phyloP scores from a whole-genome alignment of 2,888 invertebrate species.

The Heliconius hortense region DNA sequence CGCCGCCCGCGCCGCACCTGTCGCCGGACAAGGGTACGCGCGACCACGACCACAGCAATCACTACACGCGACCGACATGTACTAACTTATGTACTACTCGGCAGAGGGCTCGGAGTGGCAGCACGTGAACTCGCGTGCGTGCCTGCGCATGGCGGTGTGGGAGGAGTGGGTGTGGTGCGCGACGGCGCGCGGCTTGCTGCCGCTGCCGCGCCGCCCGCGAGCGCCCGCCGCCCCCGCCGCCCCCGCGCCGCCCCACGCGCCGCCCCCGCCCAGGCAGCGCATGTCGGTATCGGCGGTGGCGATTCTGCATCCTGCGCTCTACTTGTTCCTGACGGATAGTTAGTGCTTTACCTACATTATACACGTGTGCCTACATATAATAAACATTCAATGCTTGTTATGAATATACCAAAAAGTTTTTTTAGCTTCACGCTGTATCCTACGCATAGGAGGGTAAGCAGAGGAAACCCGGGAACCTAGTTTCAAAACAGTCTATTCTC shows the following conservation, averaged over 20 bases:
- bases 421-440: too few relatives aligned
- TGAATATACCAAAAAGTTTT: too few relatives aligned
- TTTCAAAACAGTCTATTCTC: too few relatives aligned
- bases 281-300: constrained; percentile 50
- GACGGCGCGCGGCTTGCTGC: constrained; percentile 57
- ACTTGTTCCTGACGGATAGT: constrained; percentile 45
- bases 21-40: not conserved
- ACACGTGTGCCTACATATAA: not conserved
- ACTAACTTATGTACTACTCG: not conserved
- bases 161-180: constrained; percentile 71
- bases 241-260: constrained; percentile 51
- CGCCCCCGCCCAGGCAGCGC: constrained; percentile 40
- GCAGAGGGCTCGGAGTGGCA: constrained; percentile 36
- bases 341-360: constrained; percentile 12
- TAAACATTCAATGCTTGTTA: not conserved
- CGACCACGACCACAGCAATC: not conserved
- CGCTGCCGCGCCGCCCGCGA: constrained; percentile 53
- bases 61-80: not conserved
- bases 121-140: constrained; percentile 47
- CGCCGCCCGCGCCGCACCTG: constrained; percentile 30
- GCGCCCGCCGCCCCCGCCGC: constrained; percentile 51
- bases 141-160: constrained; percentile 61
- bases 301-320: constrained; percentile 54
- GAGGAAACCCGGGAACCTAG: too few relatives aligned
- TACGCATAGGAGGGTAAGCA: too few relatives aligned